phyloP scores from a whole-genome alignment of 2,888 invertebrate species.

The Meandrusa payeni region DNA sequence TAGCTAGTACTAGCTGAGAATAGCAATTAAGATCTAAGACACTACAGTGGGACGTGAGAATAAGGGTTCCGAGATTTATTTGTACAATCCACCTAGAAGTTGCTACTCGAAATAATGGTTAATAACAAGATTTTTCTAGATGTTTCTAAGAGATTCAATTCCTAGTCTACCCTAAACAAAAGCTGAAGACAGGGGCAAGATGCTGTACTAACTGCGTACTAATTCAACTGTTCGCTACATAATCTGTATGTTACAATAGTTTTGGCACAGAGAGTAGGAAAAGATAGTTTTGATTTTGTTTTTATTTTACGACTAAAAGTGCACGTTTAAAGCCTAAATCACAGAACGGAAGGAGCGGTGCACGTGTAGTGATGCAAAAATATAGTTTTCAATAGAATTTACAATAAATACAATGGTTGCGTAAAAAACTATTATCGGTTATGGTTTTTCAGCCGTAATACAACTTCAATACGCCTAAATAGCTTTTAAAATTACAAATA shows the following conservation, averaged over 20 bases:
- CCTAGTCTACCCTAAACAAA: slow-evolving; percentile 44
- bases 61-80: slow-evolving; percentile 68
- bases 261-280: slow-evolving; percentile 71
- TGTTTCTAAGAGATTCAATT: slow-evolving; percentile 35
- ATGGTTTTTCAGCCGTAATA: slow-evolving; percentile 39
- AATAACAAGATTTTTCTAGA: slow-evolving; percentile 57
- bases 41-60: slow-evolving; percentile 76
- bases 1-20: slow-evolving; percentile 25
- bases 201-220: slow-evolving; percentile 25
- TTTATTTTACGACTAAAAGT: slow-evolving; percentile 49
- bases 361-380: slow-evolving; percentile 69
- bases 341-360: slow-evolving; percentile 75
- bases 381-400: slow-evolving; percentile 50
- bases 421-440: slow-evolving; percentile 51
- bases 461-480: slow-evolving; percentile 33
- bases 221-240: slow-evolving; percentile 30
- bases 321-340: slow-evolving; percentile 67
- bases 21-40: slow-evolving; percentile 47
- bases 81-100: slow-evolving; percentile 66
- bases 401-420: slow-evolving; percentile 49
- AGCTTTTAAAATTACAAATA: slow-evolving; percentile 39
- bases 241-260: slow-evolving; percentile 37
- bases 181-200: slow-evolving; percentile 27
- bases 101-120: slow-evolving; percentile 41
- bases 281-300: slow-evolving; percentile 32